These are phyloP conservation scores for Listrodromus nycthemerus DNA, from an alignment of 2,888 invertebrate genomes.

Conservation along the genomic window DNA sequence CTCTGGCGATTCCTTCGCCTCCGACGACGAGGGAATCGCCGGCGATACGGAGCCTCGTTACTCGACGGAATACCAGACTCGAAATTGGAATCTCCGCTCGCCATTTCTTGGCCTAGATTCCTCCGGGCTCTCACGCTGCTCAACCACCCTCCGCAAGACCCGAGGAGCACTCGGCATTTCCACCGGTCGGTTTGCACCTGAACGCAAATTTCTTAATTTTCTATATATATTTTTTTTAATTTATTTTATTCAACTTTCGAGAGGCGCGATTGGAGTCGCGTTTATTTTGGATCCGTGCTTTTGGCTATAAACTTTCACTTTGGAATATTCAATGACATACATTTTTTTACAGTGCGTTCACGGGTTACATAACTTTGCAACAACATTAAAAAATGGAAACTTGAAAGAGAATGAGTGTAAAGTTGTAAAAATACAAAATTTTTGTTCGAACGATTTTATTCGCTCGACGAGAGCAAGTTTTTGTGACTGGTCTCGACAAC, in stretches of 20 bases:
- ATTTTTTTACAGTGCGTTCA: no score
- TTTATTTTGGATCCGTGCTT: not conserved
- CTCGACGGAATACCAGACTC: slow-evolving; percentile 34
- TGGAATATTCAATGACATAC: no score
- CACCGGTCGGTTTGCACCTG: not conserved
- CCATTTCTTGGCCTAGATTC: slow-evolving; percentile 51
- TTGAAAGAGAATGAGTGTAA: no score
- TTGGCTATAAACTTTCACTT: no score
- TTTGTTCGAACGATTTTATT: no score
- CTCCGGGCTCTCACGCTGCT: slow-evolving; percentile 2
- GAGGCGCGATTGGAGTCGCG: not conserved
- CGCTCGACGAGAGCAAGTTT: no score
- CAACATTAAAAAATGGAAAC: no score
- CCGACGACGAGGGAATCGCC: not conserved
- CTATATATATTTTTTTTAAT: not conserved
- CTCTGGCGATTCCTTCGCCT: slow-evolving; percentile 38
- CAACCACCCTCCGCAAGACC: not conserved
- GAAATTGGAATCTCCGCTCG: slow-evolving; percentile 51
- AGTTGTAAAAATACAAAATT: no score
- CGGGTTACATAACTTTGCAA: no score
- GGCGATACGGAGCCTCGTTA: slow-evolving; percentile 28
- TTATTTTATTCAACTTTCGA: not conserved
- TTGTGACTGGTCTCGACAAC: slow-evolving; percentile 1
- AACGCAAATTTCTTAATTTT: not conserved
- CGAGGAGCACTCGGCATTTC: not conserved